phyloP scores from a whole-genome alignment of 2,113 vertebrate species.

The Phalacrocorax brasilianus region DNA sequence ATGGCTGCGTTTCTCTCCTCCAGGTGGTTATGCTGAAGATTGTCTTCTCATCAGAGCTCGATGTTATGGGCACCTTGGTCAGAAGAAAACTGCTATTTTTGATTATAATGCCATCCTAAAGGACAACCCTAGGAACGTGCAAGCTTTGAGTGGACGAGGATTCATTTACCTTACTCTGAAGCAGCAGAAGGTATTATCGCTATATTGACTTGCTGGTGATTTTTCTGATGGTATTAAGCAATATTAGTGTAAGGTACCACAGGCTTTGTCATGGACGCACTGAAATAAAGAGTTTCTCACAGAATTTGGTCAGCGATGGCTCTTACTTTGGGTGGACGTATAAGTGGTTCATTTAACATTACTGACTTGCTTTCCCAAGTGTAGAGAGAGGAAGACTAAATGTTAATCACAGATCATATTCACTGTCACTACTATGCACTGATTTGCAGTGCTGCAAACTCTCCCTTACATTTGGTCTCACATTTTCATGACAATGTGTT shows the following conservation, averaged over 20 bases:
- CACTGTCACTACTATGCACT: not conserved
- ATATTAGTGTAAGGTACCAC: not conserved
- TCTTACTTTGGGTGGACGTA: not conserved
- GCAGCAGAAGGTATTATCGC: constrained; percentile 82
- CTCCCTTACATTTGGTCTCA: not conserved
- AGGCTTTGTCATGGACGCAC: not conserved
- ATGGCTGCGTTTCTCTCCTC: not conserved
- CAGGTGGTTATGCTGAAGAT: constrained; percentile 82
- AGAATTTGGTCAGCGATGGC: not conserved
- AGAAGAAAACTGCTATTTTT: constrained; percentile 90
- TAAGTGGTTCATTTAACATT: not conserved
- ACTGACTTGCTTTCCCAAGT: not conserved
- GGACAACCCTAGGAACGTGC: constrained; percentile 76
- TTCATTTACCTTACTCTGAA: constrained; percentile 84
- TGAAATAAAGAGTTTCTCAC: not conserved
- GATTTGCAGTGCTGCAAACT: not conserved
- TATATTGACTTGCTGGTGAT: not conserved
- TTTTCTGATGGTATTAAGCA: not conserved
- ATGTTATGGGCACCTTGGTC: constrained; percentile 87
- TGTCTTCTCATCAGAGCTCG: constrained; percentile 84
- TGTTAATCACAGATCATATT: not conserved
- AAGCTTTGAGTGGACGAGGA: constrained; percentile 87
- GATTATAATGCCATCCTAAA: constrained; percentile 86
- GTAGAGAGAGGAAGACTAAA: not conserved
- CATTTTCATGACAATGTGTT: not conserved